Evolutionary conservation across 1,140 invertebrate genomes (phyloP), one percentile per base, ranked within the genome.

Genomic region (Trichoplusia ni): DNA sequence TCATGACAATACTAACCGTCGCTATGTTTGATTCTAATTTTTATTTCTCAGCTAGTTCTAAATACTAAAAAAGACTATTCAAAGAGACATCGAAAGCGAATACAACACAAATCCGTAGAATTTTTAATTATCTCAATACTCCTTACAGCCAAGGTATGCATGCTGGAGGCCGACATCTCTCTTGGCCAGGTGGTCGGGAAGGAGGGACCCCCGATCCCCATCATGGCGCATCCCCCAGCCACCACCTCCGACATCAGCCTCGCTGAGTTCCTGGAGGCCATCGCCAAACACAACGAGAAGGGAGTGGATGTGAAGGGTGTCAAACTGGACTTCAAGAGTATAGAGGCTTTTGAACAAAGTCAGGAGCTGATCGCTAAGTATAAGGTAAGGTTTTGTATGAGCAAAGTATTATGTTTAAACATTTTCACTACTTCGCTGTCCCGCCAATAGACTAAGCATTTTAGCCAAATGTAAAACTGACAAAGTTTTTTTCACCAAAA

Each of bases 91-190:
- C n/a, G n/a, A n/a, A n/a, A n/a, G n/a, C n/a, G n/a, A n/a, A n/a
- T n/a, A n/a, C n/a, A n/a, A n/a, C n/a, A n/a, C n/a, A n/a, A n/a
- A n/a, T n/a, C n/a, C n/a, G n/a, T n/a, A n/a, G n/a, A n/a, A n/a
- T n/a, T n/a, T n/a, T n/a, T n/a, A n/a, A n/a, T n/a, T n/a, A n/a
- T 47, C 4, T 29, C 27, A 14, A 18, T n/a, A 16, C 9, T 14
- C 6, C 9, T 18, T 7, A 23, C 77, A 95, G 94, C 84, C 59
- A 84, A 93, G 31, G 87, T 94, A 18, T 93, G 95, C 84, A 97
- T 98, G 95, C 90, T 99, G 47, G 97, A 98, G 91, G 97, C 95
- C 0, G 97, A 98, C 84, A 93, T 98, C 8, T 92, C 94, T n/a
- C 71, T 96, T 29, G 96, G 96, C 25, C 79, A 81, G 7, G 91